Conservation (phyloP, 1,140 invertebrate genomes). For the Paraescarpia echinospica region DNA sequence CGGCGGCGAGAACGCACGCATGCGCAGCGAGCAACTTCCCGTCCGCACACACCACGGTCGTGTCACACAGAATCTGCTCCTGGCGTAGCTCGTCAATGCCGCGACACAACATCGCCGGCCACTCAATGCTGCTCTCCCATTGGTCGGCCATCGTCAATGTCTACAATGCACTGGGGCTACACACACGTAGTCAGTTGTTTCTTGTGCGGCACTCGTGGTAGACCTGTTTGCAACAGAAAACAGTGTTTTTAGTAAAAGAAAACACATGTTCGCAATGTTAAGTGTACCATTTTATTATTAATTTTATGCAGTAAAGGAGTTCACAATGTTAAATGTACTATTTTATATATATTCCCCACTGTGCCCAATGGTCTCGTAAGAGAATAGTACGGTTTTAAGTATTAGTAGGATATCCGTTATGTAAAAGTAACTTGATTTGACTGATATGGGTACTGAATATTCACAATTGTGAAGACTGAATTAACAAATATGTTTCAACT, state of each 20-base stretch:
- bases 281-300: too few species aligned
- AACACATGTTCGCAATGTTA: not conserved
- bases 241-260: not conserved
- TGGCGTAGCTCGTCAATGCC: not conserved
- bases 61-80: not conserved
- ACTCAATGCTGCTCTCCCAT: not conserved
- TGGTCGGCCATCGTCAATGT: not conserved
- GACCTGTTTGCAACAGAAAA: not conserved
- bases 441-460: too few species aligned
- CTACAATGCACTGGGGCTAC: not conserved
- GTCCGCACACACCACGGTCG: not conserved
- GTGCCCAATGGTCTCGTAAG: not conserved
- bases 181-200: not conserved
- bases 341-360: not conserved
- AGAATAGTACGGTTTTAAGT: not conserved
- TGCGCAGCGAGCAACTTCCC: not conserved
- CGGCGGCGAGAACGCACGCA: not conserved
- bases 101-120: conserved; percentile 2
- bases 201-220: not conserved
- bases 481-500: too few species aligned
- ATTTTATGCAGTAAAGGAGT: not conserved
- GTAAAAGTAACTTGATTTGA: not conserved
- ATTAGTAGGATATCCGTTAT: not conserved
- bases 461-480: too few species aligned
- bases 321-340: too few species aligned